Base-by-base conservation (phyloP, 2,888 invertebrate species). In the Chorisops tibialis region DNA sequence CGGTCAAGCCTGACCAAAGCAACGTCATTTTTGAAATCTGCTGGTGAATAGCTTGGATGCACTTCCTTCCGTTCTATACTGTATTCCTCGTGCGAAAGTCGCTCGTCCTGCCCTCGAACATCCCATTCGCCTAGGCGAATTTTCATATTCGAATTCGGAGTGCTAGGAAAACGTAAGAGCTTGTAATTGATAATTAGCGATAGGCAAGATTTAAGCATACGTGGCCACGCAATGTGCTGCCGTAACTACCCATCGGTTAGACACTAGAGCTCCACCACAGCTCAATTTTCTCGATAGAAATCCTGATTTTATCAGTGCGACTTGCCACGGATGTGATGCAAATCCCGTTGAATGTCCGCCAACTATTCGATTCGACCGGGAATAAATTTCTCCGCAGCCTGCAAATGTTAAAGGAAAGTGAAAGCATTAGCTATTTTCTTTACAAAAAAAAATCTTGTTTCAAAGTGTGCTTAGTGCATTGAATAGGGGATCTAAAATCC, bases 241-340 rank as follows among this genome's bases (percentile, higher is more conserved):
- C 0, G 94, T 95, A 2, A 94, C 87, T 7, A 94, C 91, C 94
- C 94, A 95, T 77, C 92, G 82, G 69, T 92, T 91, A 59, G 91
- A 94, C 50, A 95, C 82, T 38, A 95, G 78, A 0, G 95, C 95
- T 0, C 95, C 95, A 0, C 95, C 95, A 73, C 95, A 95, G 2
- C 94, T 93, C 9, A 95, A 81, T 74, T 95, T 92, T 76, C 93
- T 91, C 68, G 90, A 88, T 16, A 95, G 81, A 72, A 94, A 94
- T 24, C 93, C 92, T 6, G 93, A 91, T 78, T 95, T 94, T 70
- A 94, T 93, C 19, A 95, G 83, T 0, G 94, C 94, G 2, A 91
- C 93, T 79, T 95, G 94, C 95, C 95, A 95, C 3, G 95, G 95
- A 79, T 94, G 93, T 9, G 91, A 90, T 2, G 91, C 95, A 72